These are phyloP conservation scores for Nomada ruficornis DNA, from an alignment of 2,888 invertebrate genomes.

Conservation along the genomic window DNA sequence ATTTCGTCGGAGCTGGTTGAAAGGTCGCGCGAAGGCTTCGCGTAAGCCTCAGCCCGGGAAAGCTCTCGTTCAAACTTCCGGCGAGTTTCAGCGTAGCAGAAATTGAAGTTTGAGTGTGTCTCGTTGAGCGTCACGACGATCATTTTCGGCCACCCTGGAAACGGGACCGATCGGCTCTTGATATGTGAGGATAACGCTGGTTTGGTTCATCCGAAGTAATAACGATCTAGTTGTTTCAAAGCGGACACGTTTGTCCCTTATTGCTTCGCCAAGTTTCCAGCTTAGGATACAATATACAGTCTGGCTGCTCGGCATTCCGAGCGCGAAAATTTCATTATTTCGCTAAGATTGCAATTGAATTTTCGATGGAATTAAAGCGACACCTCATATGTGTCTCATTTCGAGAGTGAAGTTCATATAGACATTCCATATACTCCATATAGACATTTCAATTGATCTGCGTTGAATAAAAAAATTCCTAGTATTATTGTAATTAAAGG, in stretches of 20 bases:
- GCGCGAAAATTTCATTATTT: neutral
- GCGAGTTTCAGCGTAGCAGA: constrained; percentile 65
- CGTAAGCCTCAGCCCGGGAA: constrained; percentile 55
- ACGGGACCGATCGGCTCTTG: constrained; percentile 39
- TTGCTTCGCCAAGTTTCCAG: neutral
- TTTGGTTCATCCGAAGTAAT: constrained; percentile 16
- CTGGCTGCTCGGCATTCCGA: neutral
- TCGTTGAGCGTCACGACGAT: constrained; percentile 57
- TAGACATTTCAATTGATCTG: neutral
- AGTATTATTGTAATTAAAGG: no score
- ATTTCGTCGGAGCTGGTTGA: constrained; percentile 66
- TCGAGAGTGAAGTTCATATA: neutral
- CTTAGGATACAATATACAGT: neutral
- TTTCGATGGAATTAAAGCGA: neutral
- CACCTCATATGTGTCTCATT: no score
- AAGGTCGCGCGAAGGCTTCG: constrained; percentile 63
- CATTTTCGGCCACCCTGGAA: constrained; percentile 57
- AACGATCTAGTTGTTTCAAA: constrained; percentile 26
- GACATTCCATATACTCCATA: neutral
- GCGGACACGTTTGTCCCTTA: neutral
- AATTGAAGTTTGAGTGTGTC: constrained; percentile 68
- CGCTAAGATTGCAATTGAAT: no score
- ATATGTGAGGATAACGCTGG: constrained; percentile 38
- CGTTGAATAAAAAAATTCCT: neutral
- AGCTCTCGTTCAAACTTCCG: constrained; percentile 68